These are phyloP conservation scores for Calliopum simillimum DNA, from an alignment of 2,888 invertebrate species.

Conservation along the genomic window DNA sequence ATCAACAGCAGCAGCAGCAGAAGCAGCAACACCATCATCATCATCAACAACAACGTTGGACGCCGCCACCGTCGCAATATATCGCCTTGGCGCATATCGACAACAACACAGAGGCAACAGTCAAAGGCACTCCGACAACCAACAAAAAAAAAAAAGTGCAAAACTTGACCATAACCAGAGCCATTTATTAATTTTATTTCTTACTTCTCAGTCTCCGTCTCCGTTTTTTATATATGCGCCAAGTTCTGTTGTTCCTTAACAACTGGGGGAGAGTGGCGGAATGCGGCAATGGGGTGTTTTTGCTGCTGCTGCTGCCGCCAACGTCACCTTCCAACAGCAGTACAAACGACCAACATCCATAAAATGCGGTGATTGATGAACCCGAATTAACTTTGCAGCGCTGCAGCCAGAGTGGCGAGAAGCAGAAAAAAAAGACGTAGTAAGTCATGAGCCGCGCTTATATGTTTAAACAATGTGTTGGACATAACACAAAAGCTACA, in stretches of 20 bases:
- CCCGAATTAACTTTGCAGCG: constrained; percentile 52
- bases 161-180: constrained; percentile 25
- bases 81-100: no score
- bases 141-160: constrained; percentile 25
- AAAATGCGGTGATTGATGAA: constrained; percentile 54
- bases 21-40: not conserved
- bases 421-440: not conserved
- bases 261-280: not conserved
- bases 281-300: constrained; percentile 20
- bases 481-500: constrained; percentile 16
- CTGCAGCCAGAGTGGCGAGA: constrained; percentile 34
- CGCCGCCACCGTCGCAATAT: constrained; percentile 17
- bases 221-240: constrained; percentile 31
- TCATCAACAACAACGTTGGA: constrained; percentile 17
- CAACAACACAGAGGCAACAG: constrained; percentile 31
- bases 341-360: no score
- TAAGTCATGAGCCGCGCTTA: constrained; percentile 1
- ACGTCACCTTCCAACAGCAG: constrained; percentile 23
- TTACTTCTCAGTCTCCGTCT: constrained; percentile 29
- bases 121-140: constrained; percentile 21
- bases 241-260: not conserved
- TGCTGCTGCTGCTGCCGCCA: constrained; percentile 28
- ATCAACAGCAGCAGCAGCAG: constrained; percentile 33
- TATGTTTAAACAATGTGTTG: constrained; percentile 24
- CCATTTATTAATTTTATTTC: constrained; percentile 46